Conservation (phyloP, 2,888 invertebrate species). For the Lithophane ornitopus region DNA sequence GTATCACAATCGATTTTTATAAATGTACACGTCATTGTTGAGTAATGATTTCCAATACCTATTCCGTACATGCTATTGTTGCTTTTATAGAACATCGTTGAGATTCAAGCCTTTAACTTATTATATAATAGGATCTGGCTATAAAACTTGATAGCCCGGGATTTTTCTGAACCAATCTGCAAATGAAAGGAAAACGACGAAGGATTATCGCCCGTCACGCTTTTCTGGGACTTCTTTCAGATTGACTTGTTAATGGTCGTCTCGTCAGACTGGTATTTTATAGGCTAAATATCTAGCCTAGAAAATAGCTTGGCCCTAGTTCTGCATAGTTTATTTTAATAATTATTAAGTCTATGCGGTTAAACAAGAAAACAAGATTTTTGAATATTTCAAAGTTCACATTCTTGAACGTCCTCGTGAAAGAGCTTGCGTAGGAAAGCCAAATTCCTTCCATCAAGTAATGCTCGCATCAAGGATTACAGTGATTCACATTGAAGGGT, state of each 20-base stretch:
- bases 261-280: slow-evolving; percentile 10
- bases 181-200: slow-evolving; percentile 43
- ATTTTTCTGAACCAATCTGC: slow-evolving; percentile 46
- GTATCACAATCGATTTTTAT: slow-evolving; percentile 73
- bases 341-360: neutral
- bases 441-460: neutral
- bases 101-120: slow-evolving; percentile 32
- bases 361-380: too few relatives aligned
- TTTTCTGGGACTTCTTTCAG: slow-evolving; percentile 32
- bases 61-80: slow-evolving; percentile 52
- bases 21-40: slow-evolving; percentile 64
- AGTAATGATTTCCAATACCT: slow-evolving; percentile 65
- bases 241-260: slow-evolving; percentile 19
- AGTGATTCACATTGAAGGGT: neutral
- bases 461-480: neutral
- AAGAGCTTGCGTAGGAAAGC: neutral
- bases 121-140: slow-evolving; percentile 6
- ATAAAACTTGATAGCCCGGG: slow-evolving; percentile 44
- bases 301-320: too few relatives aligned
- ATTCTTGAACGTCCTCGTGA: neutral
- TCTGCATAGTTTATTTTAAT: neutral
- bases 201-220: slow-evolving; percentile 24
- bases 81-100: slow-evolving; percentile 40
- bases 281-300: neutral
- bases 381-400: too few relatives aligned